Base-by-base conservation (phyloP, 2,113 vertebrate species). In the Trematomus loennbergii region DNA sequence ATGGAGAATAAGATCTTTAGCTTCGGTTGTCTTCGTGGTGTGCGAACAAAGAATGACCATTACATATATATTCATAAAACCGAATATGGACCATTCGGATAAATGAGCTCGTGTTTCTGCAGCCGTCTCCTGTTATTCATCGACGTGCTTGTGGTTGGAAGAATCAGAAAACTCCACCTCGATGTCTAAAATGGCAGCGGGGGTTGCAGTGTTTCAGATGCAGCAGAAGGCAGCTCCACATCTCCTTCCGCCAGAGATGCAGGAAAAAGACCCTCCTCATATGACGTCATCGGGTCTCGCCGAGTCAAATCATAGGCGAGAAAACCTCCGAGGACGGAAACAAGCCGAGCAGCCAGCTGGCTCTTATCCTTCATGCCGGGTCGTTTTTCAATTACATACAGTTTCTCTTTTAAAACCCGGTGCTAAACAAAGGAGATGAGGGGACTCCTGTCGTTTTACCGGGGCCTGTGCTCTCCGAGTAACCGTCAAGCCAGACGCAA, bases 141-240 rank as follows among this genome's bases (percentile, higher is more conserved):
- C 9, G 18, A 22, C 54, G 1, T 5, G 43, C 20, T 40, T 0
- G n/a, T 40, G 71, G 36, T 5, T 8, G 12, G 6, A 54, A 59
- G 22, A 78, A 33, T 33, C 6, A 25, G 13, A 15, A 65, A 60
- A 54, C 81, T 84, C 82, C 78, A 75, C 79, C 79, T 86, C 78
- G 46, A 71, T n/a, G 78, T 87, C 81, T 93, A 94, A 94, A 93
- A 94, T 94, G 93, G 93, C 91, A 92, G 91, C 92, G 76, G 81
- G 71, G 57, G 60, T 77, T 87, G 84, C 78, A 12, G 61, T 79
- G 77, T 40, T 40, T 40, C 87, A 84, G 84, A 83, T 83, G 89
- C 72, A 25, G 79, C 49, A 15, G 16, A 1, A 49, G n/a, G n/a
- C n/a, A n/a, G 40, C 68, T 33, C 22, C 12, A 1, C 70, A 1